Evolutionary conservation across 2,888 invertebrate genomes (phyloP), one percentile per base, ranked within the genome.

Genomic region (Caradrina kadenii): DNA sequence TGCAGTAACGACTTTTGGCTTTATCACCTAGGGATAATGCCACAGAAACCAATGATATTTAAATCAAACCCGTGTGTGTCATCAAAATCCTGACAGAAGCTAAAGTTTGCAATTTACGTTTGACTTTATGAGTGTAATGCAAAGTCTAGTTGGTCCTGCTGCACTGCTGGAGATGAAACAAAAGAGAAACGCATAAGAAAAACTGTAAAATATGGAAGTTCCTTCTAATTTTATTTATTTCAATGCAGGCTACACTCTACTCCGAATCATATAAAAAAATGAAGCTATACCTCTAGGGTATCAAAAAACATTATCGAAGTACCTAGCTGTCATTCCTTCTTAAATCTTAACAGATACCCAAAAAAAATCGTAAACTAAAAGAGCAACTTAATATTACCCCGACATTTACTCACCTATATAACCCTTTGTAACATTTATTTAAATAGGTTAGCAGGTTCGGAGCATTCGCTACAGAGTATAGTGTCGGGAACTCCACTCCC

Each of bases 401-500:
- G 74, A 86, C 87, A 85, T 88, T 89, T 87, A 71, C 69, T 63
- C 64, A 63, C 67, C 45, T 50, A 61, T 50, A 61, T 71, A 79
- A 69, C 80, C 80, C 77, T 83, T 77, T 79, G 67, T 84, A 85
- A 83, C 84, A 86, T 88, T 89, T 86, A 86, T 88, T 89, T 86
- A 90, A 88, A 88, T 91, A 91, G 90, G 91, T 90, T 90, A 90
- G 79, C 87, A 80, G 87, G 86, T 84, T 84, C 83, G 79, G 78
- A 72, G 35, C 72, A 77, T 76, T 69, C 72, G 63, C 69, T 80
- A 56, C 54, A 15, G 54, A 69, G 67, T 79, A 77, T 69, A 78
- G 72, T 65, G 79, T 76, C 79, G 80, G 76, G 81, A 83, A 75
- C 83, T 82, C 74, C 73, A 73, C 82, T 83, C 84, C 85, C 82